Conservation (phyloP, 2,797 vertebrate species). For the Rhodeus uyekii region DNA sequence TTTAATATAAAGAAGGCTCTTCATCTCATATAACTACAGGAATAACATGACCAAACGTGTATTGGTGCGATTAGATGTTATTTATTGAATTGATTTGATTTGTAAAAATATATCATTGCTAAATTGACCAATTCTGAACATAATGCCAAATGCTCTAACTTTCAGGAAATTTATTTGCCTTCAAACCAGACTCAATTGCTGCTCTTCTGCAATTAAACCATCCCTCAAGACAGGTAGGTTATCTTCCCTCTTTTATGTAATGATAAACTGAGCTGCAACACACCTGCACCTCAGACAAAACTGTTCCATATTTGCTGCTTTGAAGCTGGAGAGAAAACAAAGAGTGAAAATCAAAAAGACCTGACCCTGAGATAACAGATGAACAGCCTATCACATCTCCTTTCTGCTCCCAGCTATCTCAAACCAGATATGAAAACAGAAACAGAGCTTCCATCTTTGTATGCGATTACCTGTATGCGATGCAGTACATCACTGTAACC, state of each 20-base stretch:
- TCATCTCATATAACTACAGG: slow-evolving; percentile 33
- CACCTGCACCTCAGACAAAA: slow-evolving; percentile 64
- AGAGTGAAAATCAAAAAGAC: slow-evolving; percentile 58
- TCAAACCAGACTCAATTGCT: background rate
- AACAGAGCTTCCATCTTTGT: slow-evolving; percentile 23
- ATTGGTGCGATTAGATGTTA: slow-evolving; percentile 23
- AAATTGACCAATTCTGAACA: background rate
- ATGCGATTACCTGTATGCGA: slow-evolving; percentile 53
- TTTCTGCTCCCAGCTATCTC: slow-evolving; percentile 49
- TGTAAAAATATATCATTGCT: background rate
- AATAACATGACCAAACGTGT: slow-evolving; percentile 12
- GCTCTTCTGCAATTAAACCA: slow-evolving; percentile 5
- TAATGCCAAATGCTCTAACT: background rate
- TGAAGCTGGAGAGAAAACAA: slow-evolving; percentile 59
- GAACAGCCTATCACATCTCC: slow-evolving; percentile 56
- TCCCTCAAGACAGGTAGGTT: background rate
- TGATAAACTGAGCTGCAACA: slow-evolving; percentile 54
- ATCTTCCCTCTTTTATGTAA: slow-evolving; percentile 47
- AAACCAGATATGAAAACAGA: slow-evolving; percentile 33
- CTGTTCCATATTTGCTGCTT: slow-evolving; percentile 55
- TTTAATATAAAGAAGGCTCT: slow-evolving; percentile 46
- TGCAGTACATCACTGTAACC: slow-evolving; percentile 69
- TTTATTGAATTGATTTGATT: slow-evolving; percentile 23
- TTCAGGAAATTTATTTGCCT: background rate
- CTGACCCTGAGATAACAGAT: slow-evolving; percentile 59